phyloP scores from a whole-genome alignment of 2,113 vertebrate species.

The Laterallus jamaicensis region DNA sequence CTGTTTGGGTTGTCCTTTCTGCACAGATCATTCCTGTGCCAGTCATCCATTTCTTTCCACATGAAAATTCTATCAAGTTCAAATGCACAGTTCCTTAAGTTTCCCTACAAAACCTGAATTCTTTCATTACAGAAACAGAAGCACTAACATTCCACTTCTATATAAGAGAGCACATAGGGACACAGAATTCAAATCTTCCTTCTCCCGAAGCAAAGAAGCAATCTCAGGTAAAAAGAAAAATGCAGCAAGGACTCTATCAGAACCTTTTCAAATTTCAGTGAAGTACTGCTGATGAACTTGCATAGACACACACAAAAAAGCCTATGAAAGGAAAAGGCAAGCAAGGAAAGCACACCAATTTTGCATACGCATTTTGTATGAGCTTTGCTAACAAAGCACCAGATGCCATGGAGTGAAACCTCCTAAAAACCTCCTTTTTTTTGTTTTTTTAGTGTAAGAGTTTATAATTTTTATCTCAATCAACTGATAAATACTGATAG shows the following conservation, averaged over 20 bases:
- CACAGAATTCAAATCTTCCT: not conserved
- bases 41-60: not conserved
- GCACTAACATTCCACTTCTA: not conserved
- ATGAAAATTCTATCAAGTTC: not conserved
- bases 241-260: not conserved
- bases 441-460: not conserved
- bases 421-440: not conserved
- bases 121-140: not conserved
- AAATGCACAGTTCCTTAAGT: rapidly evolving
- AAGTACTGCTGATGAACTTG: not conserved
- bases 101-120: not conserved
- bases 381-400: not conserved
- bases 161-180: not conserved
- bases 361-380: not conserved
- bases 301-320: not conserved
- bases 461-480: not conserved
- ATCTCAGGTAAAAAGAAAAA: not conserved
- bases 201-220: not conserved
- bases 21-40: not conserved
- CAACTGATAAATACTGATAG: not conserved
- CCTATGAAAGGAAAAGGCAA: not conserved
- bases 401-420: not conserved
- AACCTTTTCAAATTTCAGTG: not conserved
- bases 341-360: not conserved
- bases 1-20: not conserved